A percentile compares a stretch with the other conserved stretches of the same genome.
phyloP scores from a whole-genome alignment of 2,888 invertebrate genomes.

The Geotrupes spiniger region DNA sequence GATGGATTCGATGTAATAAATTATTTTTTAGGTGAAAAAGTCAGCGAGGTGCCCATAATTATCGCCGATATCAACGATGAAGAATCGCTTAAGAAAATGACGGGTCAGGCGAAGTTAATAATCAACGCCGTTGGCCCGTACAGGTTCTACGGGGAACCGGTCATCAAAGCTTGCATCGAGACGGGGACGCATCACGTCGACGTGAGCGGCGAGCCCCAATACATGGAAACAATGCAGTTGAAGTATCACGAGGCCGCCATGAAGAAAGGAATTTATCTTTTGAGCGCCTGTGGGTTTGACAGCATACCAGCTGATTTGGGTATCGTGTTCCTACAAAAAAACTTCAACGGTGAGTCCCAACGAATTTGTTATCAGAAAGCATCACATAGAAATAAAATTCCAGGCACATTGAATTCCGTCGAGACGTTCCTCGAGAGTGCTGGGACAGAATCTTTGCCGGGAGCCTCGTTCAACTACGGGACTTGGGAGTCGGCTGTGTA shows the following conservation, averaged over 20 bases:
- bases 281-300: slow-evolving; percentile 93
- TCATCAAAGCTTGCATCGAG: slow-evolving; percentile 79
- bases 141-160: slow-evolving; percentile 82
- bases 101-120: slow-evolving; percentile 70
- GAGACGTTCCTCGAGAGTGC: slow-evolving; percentile 62
- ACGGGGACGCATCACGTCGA: slow-evolving; percentile 85
- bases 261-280: slow-evolving; percentile 78
- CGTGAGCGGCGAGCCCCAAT: slow-evolving; percentile 86
- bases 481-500: slow-evolving; percentile 87
- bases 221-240: slow-evolving; percentile 57
- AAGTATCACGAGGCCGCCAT: slow-evolving; percentile 72
- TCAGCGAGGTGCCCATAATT: slow-evolving; percentile 64
- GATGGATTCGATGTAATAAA: too few relatives aligned
- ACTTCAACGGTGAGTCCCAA: slow-evolving; percentile 64
- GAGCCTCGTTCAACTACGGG: slow-evolving; percentile 68
- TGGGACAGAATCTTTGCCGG: slow-evolving; percentile 41
- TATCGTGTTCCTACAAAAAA: slow-evolving; percentile 69
- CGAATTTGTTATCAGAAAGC: too few relatives aligned
- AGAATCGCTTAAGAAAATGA: slow-evolving; percentile 77
- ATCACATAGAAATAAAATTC: not conserved
- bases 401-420: slow-evolving; percentile 72
- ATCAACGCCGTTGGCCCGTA: slow-evolving; percentile 94
- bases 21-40: slow-evolving; percentile 59
- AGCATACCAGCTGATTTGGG: slow-evolving; percentile 90
- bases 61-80: slow-evolving; percentile 76